phyloP scores from a whole-genome alignment of 1,140 invertebrate genomes.

The Ptiloglossa arizonensis region DNA sequence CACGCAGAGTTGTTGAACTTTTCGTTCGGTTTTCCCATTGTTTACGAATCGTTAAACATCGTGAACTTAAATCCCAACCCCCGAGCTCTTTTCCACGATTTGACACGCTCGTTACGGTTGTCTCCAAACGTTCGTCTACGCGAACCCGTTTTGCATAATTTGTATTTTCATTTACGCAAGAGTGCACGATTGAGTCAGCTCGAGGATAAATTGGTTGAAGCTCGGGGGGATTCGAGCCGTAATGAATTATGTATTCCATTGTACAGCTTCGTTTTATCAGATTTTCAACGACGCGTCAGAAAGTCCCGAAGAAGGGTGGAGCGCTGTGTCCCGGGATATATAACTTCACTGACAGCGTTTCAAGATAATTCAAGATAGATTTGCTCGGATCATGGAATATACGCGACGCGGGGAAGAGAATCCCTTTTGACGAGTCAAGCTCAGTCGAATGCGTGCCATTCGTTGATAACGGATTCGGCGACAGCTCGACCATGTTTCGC shows the following conservation, averaged over 20 bases:
- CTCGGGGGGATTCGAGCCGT: not conserved
- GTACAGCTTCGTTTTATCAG: conserved; percentile 5
- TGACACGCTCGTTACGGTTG: too few species aligned
- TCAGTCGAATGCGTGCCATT: conserved; percentile 69
- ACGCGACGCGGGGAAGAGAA: conserved; percentile 53
- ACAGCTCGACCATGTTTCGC: conserved; percentile 62
- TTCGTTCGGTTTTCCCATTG: too few species aligned
- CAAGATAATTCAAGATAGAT: conserved; percentile 67
- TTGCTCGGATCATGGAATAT: conserved; percentile 65
- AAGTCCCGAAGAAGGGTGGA: not conserved
- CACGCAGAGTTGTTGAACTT: too few species aligned
- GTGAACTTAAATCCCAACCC: too few species aligned
- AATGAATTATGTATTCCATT: not conserved
- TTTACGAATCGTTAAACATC: too few species aligned
- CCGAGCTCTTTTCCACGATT: too few species aligned
- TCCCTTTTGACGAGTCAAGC: conserved; percentile 70
- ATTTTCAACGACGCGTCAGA: conserved; percentile 8
- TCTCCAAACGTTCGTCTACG: too few species aligned
- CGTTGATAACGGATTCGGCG: conserved; percentile 63
- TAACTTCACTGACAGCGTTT: conserved; percentile 58
- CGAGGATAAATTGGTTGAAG: not conserved
- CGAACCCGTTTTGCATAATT: not conserved
- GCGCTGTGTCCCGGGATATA: not conserved
- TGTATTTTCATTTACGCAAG: conserved; percentile 1
- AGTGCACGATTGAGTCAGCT: not conserved